Percentiles rank a stretch among this genome's conserved stretches.
These are phyloP conservation scores for Cryptoleucopteryx plumbea DNA, from an alignment of 2,113 vertebrate species.

Conservation along the genomic window DNA sequence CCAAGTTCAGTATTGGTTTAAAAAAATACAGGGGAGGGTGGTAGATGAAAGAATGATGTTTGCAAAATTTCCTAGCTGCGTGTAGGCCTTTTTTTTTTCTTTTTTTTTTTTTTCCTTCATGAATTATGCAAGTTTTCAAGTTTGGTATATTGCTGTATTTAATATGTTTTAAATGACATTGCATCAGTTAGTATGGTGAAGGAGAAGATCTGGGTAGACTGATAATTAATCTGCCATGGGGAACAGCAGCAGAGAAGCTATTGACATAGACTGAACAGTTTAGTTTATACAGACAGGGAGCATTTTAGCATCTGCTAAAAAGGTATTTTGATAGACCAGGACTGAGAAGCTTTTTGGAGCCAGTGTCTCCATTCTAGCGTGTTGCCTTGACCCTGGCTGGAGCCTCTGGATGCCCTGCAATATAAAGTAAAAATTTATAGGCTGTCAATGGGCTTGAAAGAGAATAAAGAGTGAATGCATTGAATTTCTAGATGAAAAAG, in stretches of 20 bases:
- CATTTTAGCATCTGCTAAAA: not conserved
- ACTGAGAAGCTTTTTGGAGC: not conserved
- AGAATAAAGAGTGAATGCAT: not conserved
- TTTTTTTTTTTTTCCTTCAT: not conserved
- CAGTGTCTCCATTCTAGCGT: rapidly evolving
- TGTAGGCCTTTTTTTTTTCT: not conserved
- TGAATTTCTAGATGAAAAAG: not conserved
- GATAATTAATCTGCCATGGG: not conserved
- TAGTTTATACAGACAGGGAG: not conserved
- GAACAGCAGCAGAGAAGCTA: not conserved
- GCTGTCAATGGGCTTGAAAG: not conserved
- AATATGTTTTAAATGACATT: not conserved
- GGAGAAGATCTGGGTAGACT: not conserved
- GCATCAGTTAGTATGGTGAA: not conserved
- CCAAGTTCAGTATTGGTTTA: not conserved
- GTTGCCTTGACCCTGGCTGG: not conserved
- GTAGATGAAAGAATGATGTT: not conserved
- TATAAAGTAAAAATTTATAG: not conserved
- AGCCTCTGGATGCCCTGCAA: not conserved
- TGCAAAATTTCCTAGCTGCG: not conserved
- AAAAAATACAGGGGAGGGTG: not conserved
- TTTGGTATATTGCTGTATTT: not conserved
- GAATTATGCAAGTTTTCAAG: not conserved
- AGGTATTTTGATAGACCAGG: not conserved
- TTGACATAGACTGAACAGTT: not conserved